These are phyloP conservation scores for Nysson spinosus DNA, from an alignment of 2,888 invertebrate species.

Conservation along the genomic window DNA sequence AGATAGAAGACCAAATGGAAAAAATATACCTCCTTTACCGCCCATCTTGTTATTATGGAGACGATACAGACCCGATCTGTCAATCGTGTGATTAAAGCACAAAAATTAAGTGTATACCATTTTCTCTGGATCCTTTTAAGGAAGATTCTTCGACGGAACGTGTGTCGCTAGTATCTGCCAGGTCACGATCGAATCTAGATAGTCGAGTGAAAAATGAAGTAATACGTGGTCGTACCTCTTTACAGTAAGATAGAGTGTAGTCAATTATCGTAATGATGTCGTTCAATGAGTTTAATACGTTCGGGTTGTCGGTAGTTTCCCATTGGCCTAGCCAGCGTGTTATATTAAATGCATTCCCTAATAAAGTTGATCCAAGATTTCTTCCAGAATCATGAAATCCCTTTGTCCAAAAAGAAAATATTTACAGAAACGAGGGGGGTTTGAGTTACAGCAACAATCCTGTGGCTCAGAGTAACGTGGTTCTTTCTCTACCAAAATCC, in stretches of 20 bases:
- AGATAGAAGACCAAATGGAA: conserved; percentile 1
- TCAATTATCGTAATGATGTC: conserved; percentile 1
- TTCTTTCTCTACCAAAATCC: conserved; percentile 14
- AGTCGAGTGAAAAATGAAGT: background rate
- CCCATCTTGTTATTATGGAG: background rate
- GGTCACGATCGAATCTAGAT: background rate
- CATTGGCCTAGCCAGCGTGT: background rate
- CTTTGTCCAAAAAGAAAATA: background rate
- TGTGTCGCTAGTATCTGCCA: too few species aligned
- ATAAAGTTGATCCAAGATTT: conserved; percentile 3
- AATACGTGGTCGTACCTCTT: background rate
- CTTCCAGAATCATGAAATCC: conserved; percentile 11
- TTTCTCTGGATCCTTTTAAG: too few species aligned
- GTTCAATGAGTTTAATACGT: background rate
- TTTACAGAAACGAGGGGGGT: too few species aligned
- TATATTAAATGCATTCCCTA: background rate
- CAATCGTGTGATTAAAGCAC: too few species aligned
- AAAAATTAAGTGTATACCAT: background rate
- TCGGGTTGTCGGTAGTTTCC: background rate
- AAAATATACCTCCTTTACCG: conserved; percentile 13
- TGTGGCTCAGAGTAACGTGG: conserved; percentile 41
- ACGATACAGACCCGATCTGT: background rate
- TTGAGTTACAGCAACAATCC: conserved; percentile 22
- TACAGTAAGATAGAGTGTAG: background rate
- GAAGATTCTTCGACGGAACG: too few species aligned